Base-by-base conservation (phyloP, 2,888 invertebrate genomes). In the Euzetes globulus region DNA sequence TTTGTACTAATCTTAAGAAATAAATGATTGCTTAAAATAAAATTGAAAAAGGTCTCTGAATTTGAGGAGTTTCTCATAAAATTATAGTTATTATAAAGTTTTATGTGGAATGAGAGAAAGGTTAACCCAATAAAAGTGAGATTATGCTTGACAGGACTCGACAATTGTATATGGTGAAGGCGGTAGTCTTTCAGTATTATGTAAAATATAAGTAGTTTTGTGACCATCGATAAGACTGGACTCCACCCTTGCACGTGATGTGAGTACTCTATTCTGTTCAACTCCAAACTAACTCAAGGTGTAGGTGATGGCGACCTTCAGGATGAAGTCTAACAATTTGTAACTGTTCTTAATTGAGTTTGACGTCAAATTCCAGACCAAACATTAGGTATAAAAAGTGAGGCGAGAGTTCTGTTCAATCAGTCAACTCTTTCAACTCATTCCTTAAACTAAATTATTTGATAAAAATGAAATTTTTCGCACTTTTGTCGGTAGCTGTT, bases 401-500 rank as follows among this genome's bases (percentile, higher is more conserved):
- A 9, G 1, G 11, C 27, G 13, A 27, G 6, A n/a, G 27, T 60
- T 29, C n/a, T 5, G 9, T 27, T 60, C 27, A 22, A 22, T 60
- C 60, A 60, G 25, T 60, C 60, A 60, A 11, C 27, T 17, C 15
- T 60, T 60, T 22, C 27, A 1, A 60, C 25, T 60, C 25, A 60
- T 25, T 27, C 11, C 17, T 60, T 7, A 52, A 1, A 5, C 5
- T 37, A 65, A 15, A 22, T 25, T 68, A 73, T 13, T 41, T 11
- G 11, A 71, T 29, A 22, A 65, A 73, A 65, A 73, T 74, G 74
- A 74, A 74, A 55, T 74, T 17, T 9, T 47, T 74, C 17, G 70
- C 55, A 1, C 19, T 74, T n/a, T 45, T 74, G 6, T 70, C 74
- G 17, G 41, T 45, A 1, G 70, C 47, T 11, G 11, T 70, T 19